Base-by-base conservation (phyloP, 1,140 invertebrate genomes). In the Bombyx mori region DNA sequence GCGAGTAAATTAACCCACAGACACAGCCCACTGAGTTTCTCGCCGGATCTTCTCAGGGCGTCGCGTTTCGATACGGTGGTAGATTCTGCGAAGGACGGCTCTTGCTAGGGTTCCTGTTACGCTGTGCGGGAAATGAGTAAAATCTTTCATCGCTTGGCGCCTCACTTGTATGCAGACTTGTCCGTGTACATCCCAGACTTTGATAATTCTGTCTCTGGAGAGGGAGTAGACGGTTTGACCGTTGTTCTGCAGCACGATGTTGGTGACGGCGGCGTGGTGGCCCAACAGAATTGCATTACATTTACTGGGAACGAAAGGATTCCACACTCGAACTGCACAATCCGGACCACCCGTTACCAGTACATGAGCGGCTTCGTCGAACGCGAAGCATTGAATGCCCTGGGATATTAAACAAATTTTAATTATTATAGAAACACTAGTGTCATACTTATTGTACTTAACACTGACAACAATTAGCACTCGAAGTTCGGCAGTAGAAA, bases 341-440 rank as follows among this genome's bases (percentile, higher is more conserved):
- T 95, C 94, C 1, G 91, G 89, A 48, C 94, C 92, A 6, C 94
- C 94, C 5, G 94, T 94, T 51, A 90, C 91, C 43, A 94, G 65
- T 48, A 90, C 82, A 53, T 91, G 90, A 47, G 77, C 86, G 10
- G 86, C 88, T 77, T 90, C 89, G 47, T 89, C 86, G 58, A 91
- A 86, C 61, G 82, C 88, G 66, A 92, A 92, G 55, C 90, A 90
- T 53, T 89, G 87, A 2, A 90, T 87, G 8, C 90, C 90, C 86
- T 89, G 56, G 8, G 7, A 35, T 3, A 35, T 35, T 35, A 35
- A 35, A 35, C 4, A 35, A 1, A 35, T 35, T 35, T 35, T 35
- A 35, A 35, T 5, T 3, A 35, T 35, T 35, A 5, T 5, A 35
- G 4, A 35, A 35, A 35, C 2, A 35, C 26, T 35, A 35, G 2